Base-by-base conservation (phyloP, 2,888 invertebrate genomes). In the Philonicus albiceps region DNA sequence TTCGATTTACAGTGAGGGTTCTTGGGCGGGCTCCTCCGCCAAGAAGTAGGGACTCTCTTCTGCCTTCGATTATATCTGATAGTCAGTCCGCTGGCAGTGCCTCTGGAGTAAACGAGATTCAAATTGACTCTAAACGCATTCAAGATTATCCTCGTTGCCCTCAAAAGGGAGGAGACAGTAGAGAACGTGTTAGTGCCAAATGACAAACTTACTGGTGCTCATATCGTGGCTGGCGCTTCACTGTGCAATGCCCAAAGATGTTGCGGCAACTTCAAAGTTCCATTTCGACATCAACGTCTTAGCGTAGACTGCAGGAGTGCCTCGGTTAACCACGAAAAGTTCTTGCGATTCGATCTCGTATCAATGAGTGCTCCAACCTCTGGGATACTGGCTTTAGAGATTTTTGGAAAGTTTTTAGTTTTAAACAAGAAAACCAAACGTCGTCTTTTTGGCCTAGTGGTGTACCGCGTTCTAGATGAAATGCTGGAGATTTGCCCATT, bases 261-360 rank as follows among this genome's bases (percentile, higher is more conserved):
- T 74, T 86, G 83, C 43, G 53, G 74, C 40, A 81, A 73, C 53
- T 84, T 83, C 75, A 40, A 75, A 86, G 84, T 86, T 86, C 83
- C 22, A 37, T 31, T 75, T 85, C 53, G 8, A 34, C 43, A 75
- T 75, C n/a, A 49, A 31, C 31, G 53, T 30, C 74, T 85, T 31
- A 75, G 72, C 53, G 19, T 22, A 40, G 84, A 64, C 43, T 55
- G 76, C 37, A 87, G 55, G 84, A 84, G 31, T 55, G 40, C 27
- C 31, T 49, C n/a, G 86, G 86, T 87, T 76, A 87, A 78, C 86
- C 86, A 83, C 78, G 75, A 64, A 22, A 87, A 87, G 86, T 87
- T 87, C 76, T 86, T 85, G 72, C 81, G 30, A 43, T 85, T 84
- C 84, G 73, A 81, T 87, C 40, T 80, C 72, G 11, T 84, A 30